Evolutionary conservation across 2,797 vertebrate species (phyloP), one percentile per base, ranked within the genome.

Genomic region (Neopelma chrysocephalum): DNA sequence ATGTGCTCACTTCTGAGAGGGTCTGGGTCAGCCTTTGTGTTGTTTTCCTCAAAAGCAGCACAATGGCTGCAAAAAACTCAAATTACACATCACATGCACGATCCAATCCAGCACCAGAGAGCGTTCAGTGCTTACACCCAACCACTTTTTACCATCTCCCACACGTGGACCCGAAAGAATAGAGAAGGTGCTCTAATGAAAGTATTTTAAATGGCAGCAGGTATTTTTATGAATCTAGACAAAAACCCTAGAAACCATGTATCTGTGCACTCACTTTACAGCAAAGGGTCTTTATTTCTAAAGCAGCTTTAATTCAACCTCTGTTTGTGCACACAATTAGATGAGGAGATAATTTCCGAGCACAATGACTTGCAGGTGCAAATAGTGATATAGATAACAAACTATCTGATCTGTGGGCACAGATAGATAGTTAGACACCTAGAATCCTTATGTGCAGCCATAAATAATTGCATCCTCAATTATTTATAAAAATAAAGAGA

Each of bases 351-450:
- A 89, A 96, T 97, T 96, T 94, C 94, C 95, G 40, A 94, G 93
- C 95, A 97, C 95, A 96, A 96, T 97, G 96, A 95, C 94, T 96
- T 97, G 96, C 96, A 97, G 96, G 96, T 97, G 96, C 96, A 95
- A 96, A 96, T 94, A 96, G 96, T 82, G 94, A 96, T 96, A 95
- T 87, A 94, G 96, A 96, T 95, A 96, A 93, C 95, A 95, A 95
- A 96, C 95, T 97, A 96, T 95, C 93, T 93, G 96, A 96, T 97
- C 81, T 87, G 96, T 90, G 83, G 93, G 82, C 93, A 70, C 90
- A 94, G 94, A 93, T 92, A 97, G 92, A 96, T 95, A 96, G 94
- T 94, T 96, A 97, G 95, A 96, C 92, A 95, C 92, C 90, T 96
- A 96, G 78, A 96, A 94, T 94, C 82, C 92, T 96, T 96, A 97